Base-by-base conservation (phyloP, 2,797 vertebrate genomes). In the Choloepus didactylus region DNA sequence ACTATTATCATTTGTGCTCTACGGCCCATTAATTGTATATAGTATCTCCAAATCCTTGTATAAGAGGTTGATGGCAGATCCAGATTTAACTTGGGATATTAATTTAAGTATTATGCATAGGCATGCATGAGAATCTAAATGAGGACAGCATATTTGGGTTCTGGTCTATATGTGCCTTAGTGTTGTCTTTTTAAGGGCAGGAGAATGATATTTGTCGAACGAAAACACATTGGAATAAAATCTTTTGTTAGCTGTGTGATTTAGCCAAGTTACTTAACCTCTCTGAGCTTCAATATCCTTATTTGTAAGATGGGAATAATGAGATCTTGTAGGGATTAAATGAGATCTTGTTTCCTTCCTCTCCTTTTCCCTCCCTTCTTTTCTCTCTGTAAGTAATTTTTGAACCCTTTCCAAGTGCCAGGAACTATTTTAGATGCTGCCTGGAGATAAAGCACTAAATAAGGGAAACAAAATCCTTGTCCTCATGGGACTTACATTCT, bases 201-300 rank as follows among this genome's bases (percentile, higher is more conserved):
- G 54, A 91, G n/a, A 81, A 82, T 31, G 3, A 8, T 81, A 69
- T 21, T 73, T 91, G 56, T 67, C 72, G 46, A 73, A 69, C 59
- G 54, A 91, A 91, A 31, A 69, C 4, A 79, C 11, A 12, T 49
- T 56, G n/a, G 21, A 75, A 81, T 77, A 66, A 95, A 90, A 14
- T 77, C 27, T 25, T 86, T 85, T 82, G 49, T 80, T 86, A 90
- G 72, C 16, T 49, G 25, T 79, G 46, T 56, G 54, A 31, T 83
- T 91, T 86, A 62, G 89, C 46, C 41, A 94, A 49, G 29, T 62
- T 62, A 77, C 23, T 62, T 84, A 70, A 85, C 21, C 11, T 96
- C 19, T 83, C 9, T 79, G 81, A 76, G 35, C n/a, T 31, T 90
- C 29, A 73, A 76, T 49, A 75, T 14, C 9, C 31, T 82, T 83